Evolutionary conservation across 2,113 vertebrate species (phyloP), one percentile per base, ranked within the genome.

Genomic region (Phaethornis superciliosus): DNA sequence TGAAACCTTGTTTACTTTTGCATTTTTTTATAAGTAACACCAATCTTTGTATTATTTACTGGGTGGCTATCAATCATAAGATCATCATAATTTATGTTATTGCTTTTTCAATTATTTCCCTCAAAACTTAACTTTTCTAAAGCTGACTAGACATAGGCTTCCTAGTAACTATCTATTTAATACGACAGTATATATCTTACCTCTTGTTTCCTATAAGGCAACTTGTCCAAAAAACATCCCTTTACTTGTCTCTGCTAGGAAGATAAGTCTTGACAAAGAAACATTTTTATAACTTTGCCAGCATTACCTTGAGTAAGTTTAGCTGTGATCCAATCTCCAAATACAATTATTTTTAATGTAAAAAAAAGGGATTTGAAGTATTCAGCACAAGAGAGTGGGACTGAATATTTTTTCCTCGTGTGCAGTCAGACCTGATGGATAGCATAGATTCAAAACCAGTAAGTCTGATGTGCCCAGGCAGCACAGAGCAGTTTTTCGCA

Each of bases 221-320:
- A 7, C 30, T 58, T 84, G 80, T 90, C 67, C 49, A 54, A 28
- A 90, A 68, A 21, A 33, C n/a, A 71, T 60, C 15, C 87, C 60
- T 79, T 93, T 74, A 82, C 52, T 84, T 95, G 74, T 96, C 82
- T 96, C 85, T 96, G 75, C 78, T 77, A 69, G 69, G 56, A 81
- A 78, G 75, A 91, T 94, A 80, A 90, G 51, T 32, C 17, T 88
- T 89, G 89, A 91, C 78, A 88, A 81, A 75, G 30, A 69, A n/a
- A n/a, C n/a, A n/a, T n/a, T n/a, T n/a, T n/a, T n/a, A n/a, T n/a
- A n/a, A 82, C 65, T 24, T 49, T 91, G 65, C 51, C 40, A 90
- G 28, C 15, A 49, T 33, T 49, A 44, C 37, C 68, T 79, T 76
- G 17, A 63, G 10, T 23, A 75, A 15, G 10, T 94, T 76, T 80